Evolutionary conservation across 2,113 vertebrate genomes (phyloP).

Genomic region (Zosterops japonicus): DNA sequence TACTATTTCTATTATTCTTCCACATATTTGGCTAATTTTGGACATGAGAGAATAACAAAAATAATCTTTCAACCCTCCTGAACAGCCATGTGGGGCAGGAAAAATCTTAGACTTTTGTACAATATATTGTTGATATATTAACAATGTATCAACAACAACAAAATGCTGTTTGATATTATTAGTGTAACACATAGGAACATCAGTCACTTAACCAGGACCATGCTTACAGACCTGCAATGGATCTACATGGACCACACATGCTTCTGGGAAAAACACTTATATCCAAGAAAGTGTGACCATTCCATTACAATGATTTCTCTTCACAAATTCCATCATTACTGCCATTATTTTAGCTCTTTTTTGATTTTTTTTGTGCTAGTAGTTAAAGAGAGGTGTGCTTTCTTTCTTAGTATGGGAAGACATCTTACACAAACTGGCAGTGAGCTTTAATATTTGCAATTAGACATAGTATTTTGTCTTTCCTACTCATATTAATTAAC

Average conservation of each 20-base stretch:
- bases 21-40: not conserved
- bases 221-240: not conserved
- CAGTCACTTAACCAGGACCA: not conserved
- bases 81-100: not conserved
- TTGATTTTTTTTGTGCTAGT: not conserved
- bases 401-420: not conserved
- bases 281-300: not conserved
- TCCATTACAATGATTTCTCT: not conserved
- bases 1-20: not conserved
- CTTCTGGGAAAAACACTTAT: not conserved
- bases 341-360: not conserved
- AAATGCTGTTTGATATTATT: not conserved
- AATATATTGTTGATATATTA: not conserved
- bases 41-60: not conserved
- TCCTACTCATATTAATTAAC: slow-evolving; percentile 49
- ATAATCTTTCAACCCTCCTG: not conserved
- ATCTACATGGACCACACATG: not conserved
- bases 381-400: not conserved
- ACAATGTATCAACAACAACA: not conserved
- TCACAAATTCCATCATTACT: not conserved
- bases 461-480: slow-evolving; percentile 6
- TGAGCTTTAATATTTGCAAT: not conserved
- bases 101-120: not conserved
- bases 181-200: not conserved
- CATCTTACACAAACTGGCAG: not conserved